Base-by-base conservation (phyloP, 2,797 vertebrate species). In the Parauchenoglanis punctatus region DNA sequence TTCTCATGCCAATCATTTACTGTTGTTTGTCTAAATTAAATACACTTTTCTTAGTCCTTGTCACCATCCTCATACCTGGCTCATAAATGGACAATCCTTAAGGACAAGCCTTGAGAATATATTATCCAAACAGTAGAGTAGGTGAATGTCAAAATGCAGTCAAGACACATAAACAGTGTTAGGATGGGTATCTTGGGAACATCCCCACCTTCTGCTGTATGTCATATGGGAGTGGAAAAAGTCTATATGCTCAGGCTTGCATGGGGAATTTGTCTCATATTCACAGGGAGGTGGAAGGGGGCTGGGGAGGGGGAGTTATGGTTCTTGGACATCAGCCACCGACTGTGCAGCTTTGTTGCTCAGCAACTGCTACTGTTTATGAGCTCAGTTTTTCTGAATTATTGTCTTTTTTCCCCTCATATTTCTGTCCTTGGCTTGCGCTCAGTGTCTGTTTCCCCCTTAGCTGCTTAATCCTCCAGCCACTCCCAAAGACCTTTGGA, bases 401-500 rank as follows among this genome's bases (percentile, higher is more conserved):
- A 83, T 85, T 75, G 13, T 84, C 25, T 56, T 61, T 78, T 52
- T 0, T 4, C 25, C 61, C 81, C 77, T 85, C 82, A 78, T 87
- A 87, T 84, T 89, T 87, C 86, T 68, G 31, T 70, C 23, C 63
- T 77, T 83, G 80, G 87, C 84, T 78, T 81, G 59, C 18, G 0
- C 83, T 88, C 84, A 68, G 67, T 72, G 83, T 85, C 87, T 88
- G 73, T 90, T 65, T 89, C 82, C 85, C 80, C 84, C 89, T 90
- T 91, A 87, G 89, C 85, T 85, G 54, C 83, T 88, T 92, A 91
- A 92, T 92, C 90, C 91, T 91, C 88, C 83, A 89, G 86, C 70
- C 90, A 88, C 89, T 93, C 87, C 86, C 85, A 87, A 90, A 83
- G 88, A 93, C 84, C 90, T 93, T 90, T 76, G 49, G 84, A 93